Evolutionary conservation across 2,888 invertebrate species (phyloP).

Genomic region (Cephus nigrinus): DNA sequence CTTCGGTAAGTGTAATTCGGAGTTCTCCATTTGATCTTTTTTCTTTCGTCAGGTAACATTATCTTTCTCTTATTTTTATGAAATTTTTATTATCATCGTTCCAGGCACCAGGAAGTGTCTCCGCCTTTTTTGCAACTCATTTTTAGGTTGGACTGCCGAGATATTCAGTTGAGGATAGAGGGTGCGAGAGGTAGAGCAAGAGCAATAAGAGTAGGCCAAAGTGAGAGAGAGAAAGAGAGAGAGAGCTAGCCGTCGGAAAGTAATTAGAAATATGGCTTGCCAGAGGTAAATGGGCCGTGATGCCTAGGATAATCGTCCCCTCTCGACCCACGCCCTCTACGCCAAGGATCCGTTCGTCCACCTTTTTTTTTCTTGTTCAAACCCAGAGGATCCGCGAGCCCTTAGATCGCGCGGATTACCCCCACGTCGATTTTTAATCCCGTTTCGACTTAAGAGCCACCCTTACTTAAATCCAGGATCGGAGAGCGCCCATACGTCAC

Average conservation of each 20-base stretch:
- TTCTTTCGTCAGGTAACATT: not conserved
- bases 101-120: conserved; percentile 11
- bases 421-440: conserved; percentile 9
- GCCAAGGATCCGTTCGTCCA: not conserved
- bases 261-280: conserved; percentile 63
- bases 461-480: conserved; percentile 1
- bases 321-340: conserved; percentile 17
- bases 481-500: not conserved
- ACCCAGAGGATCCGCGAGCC: not conserved
- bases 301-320: conserved; percentile 51
- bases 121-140: conserved; percentile 17
- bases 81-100: conserved; percentile 36
- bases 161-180: conserved; percentile 3
- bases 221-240: conserved; percentile 17
- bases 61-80: not conserved
- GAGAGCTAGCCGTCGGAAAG: conserved; percentile 45
- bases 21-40: conserved; percentile 3
- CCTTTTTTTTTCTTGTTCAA: conserved; percentile 23
- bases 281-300: conserved; percentile 60
- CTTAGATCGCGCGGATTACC: conserved; percentile 3
- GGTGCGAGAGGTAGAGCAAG: conserved; percentile 7
- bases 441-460: conserved; percentile 2
- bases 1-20: conserved; percentile 13
- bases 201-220: conserved; percentile 2
- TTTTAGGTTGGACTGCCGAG: not conserved